Conservation (phyloP, 1,140 invertebrate genomes). For the Eueides isabella region DNA sequence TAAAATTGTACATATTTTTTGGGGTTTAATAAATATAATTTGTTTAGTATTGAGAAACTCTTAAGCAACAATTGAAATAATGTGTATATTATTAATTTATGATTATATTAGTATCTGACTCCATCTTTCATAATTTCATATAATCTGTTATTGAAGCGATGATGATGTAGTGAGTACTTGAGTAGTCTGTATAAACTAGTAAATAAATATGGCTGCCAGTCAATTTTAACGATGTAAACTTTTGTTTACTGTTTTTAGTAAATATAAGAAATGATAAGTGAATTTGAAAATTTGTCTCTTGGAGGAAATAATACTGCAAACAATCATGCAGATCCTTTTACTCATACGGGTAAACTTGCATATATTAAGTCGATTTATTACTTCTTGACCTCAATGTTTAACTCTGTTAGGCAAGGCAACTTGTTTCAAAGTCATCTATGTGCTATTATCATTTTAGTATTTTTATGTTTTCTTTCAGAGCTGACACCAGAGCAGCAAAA, state of each 20-base stretch:
- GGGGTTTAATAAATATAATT: too few relatives aligned
- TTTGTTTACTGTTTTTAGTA: conserved; percentile 75
- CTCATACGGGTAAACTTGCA: conserved; percentile 70
- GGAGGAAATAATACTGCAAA: conserved; percentile 75
- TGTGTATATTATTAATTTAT: too few relatives aligned
- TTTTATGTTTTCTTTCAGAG: conserved; percentile 86
- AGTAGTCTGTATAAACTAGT: conserved; percentile 41
- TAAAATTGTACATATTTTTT: not conserved
- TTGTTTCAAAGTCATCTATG: conserved; percentile 33
- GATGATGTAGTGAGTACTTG: conserved; percentile 28
- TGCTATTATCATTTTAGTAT: conserved; percentile 44
- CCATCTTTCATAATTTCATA: not conserved
- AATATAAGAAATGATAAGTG: conserved; percentile 80
- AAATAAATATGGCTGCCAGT: conserved; percentile 79
- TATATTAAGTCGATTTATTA: conserved; percentile 20
- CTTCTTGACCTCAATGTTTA: conserved; percentile 73
- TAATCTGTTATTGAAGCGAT: conserved; percentile 3
- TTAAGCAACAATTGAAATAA: too few relatives aligned
- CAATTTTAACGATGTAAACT: conserved; percentile 77
- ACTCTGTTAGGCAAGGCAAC: conserved; percentile 34
- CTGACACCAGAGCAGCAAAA: conserved; percentile 95
- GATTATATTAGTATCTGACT: not conserved
- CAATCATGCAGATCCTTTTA: conserved; percentile 78
- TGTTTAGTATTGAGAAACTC: not conserved
- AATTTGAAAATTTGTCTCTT: conserved; percentile 81